A percentile compares a stretch with the other conserved stretches of the same genome.
These are phyloP conservation scores for Melospiza georgiana DNA, from an alignment of 2,113 vertebrate genomes.

Conservation along the genomic window DNA sequence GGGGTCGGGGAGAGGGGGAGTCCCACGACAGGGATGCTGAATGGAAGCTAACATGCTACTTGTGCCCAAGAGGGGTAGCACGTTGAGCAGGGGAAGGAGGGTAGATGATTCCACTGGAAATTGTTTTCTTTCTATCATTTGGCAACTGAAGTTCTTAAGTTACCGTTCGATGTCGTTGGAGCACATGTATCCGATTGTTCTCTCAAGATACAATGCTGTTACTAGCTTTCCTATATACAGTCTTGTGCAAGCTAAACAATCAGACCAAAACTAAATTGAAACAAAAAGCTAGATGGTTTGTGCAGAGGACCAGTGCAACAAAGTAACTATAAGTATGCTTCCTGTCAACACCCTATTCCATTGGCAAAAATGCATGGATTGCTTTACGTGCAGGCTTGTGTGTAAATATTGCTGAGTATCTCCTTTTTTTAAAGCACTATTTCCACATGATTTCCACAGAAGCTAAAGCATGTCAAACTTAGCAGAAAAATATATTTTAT, in stretches of 20 bases:
- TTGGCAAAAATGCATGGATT: background rate
- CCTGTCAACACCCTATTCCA: background rate
- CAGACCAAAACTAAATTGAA: background rate
- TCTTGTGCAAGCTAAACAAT: background rate
- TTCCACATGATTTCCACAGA: background rate
- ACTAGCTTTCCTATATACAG: background rate
- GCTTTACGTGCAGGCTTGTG: background rate
- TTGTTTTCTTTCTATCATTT: background rate
- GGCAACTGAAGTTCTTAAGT: background rate
- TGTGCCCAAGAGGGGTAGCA: background rate
- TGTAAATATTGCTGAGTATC: background rate
- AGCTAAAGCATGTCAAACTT: background rate
- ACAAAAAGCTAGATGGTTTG: background rate
- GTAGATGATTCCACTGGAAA: background rate
- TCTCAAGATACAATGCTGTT: background rate
- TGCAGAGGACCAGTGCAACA: background rate
- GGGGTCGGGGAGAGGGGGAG: background rate
- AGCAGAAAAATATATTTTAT: background rate
- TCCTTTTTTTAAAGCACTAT: background rate
- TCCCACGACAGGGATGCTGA: background rate
- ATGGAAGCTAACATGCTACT: background rate
- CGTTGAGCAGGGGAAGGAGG: background rate
- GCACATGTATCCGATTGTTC: rapidly evolving
- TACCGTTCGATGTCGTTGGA: background rate
- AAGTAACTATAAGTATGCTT: background rate